These are phyloP conservation scores for Drosophila cardini DNA, from an alignment of 1,140 invertebrate species.

Conservation along the genomic window DNA sequence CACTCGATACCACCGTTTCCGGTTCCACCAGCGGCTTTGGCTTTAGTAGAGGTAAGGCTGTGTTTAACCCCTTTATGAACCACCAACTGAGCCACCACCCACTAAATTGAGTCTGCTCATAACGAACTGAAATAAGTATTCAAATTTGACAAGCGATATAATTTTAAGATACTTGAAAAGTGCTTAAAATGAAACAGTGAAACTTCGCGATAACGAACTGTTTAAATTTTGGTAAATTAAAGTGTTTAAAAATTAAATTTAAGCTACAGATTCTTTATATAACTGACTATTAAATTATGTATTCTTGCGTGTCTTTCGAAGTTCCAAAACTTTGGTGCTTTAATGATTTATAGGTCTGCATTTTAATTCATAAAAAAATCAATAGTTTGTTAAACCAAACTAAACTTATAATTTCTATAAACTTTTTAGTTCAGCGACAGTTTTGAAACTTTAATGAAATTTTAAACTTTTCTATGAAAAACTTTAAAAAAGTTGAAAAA, in stretches of 20 bases:
- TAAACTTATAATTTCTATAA: not conserved
- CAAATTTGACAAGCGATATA: not conserved
- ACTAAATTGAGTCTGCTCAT: not conserved
- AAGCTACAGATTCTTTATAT: too few species aligned
- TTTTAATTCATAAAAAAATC: too few species aligned
- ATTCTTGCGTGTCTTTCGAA: too few species aligned
- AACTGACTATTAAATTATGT: too few species aligned
- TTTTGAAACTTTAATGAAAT: not conserved
- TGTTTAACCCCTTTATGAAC: not conserved
- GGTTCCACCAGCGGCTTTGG: conserved; percentile 76
- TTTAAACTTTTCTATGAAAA: not conserved
- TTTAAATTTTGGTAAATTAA: too few species aligned
- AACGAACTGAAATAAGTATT: conserved; percentile 1
- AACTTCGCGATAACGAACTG: not conserved
- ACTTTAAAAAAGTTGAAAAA: not conserved
- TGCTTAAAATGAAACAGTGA: not conserved
- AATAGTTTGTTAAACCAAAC: not conserved
- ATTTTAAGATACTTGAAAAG: not conserved
- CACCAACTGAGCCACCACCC: not conserved
- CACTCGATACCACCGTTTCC: conserved; percentile 76
- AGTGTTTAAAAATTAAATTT: too few species aligned
- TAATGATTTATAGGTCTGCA: too few species aligned
- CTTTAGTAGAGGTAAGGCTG: conserved; percentile 78
- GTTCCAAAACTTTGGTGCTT: too few species aligned
- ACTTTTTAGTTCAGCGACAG: too few species aligned